phyloP scores from a whole-genome alignment of 2,888 invertebrate genomes.

The Autographa pulchrina region DNA sequence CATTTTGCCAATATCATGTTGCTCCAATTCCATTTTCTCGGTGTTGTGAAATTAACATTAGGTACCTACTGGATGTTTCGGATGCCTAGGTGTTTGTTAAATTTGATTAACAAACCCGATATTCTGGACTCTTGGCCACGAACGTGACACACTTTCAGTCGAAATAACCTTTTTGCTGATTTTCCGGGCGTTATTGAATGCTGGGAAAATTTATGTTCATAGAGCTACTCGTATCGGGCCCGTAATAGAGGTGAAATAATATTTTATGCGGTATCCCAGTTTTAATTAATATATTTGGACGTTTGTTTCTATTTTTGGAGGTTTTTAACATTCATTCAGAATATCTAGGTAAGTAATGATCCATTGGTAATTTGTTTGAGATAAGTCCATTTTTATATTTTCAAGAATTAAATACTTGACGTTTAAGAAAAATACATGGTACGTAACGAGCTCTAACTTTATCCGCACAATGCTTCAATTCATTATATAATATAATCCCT shows the following conservation, averaged over 20 bases:
- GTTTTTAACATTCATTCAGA: no score
- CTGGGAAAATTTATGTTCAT: slow-evolving; percentile 6
- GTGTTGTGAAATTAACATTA: background rate
- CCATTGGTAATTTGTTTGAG: no score
- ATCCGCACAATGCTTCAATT: background rate
- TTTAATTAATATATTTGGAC: background rate
- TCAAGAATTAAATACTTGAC: no score
- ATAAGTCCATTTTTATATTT: no score
- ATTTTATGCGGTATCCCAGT: background rate
- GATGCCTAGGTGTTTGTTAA: slow-evolving; percentile 17
- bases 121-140: slow-evolving; percentile 25
- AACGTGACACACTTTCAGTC: slow-evolving; percentile 28
- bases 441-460: background rate
- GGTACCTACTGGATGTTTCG: background rate
- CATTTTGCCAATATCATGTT: background rate
- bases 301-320: background rate
- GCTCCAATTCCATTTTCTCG: background rate
- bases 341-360: no score
- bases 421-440: background rate
- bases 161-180: slow-evolving; percentile 29
- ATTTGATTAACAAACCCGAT: slow-evolving; percentile 33
- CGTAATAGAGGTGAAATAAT: background rate
- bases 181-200: slow-evolving; percentile 34
- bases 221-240: background rate
- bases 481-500: slow-evolving; percentile 5